Conservation (phyloP, 1,140 invertebrate genomes). For the Diachasma alloeum region DNA sequence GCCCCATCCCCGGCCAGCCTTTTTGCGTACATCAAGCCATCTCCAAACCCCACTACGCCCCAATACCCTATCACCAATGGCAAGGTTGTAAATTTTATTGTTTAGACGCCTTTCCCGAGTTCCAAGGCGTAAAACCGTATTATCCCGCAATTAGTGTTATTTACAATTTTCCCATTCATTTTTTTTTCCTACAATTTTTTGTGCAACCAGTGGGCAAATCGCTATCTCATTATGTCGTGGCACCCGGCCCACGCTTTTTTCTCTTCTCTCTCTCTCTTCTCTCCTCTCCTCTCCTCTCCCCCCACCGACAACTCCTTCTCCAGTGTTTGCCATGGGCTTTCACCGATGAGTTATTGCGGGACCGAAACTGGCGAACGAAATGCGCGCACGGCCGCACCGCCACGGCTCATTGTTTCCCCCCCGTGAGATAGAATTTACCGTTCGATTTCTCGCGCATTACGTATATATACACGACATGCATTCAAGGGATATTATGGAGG, state of each 20-base stretch:
- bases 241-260: slow-evolving; percentile 20
- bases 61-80: not conserved
- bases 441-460: slow-evolving; percentile 25
- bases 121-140: not conserved
- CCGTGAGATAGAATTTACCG: slow-evolving; percentile 21
- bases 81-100: slow-evolving; percentile 14
- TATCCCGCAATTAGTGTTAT: slow-evolving; percentile 6
- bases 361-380: slow-evolving; percentile 12
- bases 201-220: slow-evolving; percentile 12
- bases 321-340: slow-evolving; percentile 18
- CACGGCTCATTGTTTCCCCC: slow-evolving; percentile 22
- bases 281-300: not conserved
- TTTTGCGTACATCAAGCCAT: slow-evolving; percentile 12
- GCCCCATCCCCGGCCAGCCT: not conserved
- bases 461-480: slow-evolving; percentile 3
- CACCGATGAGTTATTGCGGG: slow-evolving; percentile 33
- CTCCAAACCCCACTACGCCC: not conserved
- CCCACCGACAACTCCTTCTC: not conserved
- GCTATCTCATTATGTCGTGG: slow-evolving; percentile 25
- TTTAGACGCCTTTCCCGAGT: not conserved
- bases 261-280: not conserved
- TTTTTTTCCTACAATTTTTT: slow-evolving; percentile 7
- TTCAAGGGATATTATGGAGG: slow-evolving; percentile 2
- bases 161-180: not conserved
- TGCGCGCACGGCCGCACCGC: not conserved